These are phyloP conservation scores for Bembecia ichneumoniformis DNA, from an alignment of 2,888 invertebrate genomes.

Conservation along the genomic window DNA sequence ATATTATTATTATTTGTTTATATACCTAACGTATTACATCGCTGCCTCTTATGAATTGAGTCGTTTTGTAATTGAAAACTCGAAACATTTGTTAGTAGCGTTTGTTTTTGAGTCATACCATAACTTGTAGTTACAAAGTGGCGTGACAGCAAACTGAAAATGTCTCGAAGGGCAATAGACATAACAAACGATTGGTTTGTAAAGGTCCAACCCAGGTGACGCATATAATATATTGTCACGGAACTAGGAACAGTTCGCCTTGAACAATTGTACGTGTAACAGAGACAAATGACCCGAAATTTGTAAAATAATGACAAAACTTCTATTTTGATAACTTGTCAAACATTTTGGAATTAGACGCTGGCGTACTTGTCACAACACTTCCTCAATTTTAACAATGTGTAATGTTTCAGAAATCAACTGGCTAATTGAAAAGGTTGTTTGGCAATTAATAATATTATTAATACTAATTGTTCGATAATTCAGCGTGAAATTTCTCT, in stretches of 20 bases:
- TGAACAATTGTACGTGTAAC: constrained; percentile 31
- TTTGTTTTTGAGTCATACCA: constrained; percentile 37
- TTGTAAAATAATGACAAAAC: not conserved
- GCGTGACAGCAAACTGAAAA: constrained; percentile 32
- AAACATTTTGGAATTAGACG: not conserved
- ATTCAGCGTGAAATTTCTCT: no score
- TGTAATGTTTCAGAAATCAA: not conserved
- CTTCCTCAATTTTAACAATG: not conserved
- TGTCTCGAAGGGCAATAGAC: constrained; percentile 32
- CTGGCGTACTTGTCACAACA: not conserved
- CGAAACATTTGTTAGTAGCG: constrained; percentile 33
- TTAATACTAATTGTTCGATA: no score
- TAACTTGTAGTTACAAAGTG: constrained; percentile 23
- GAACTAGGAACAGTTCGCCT: constrained; percentile 32
- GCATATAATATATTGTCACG: constrained; percentile 34
- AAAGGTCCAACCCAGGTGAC: constrained; percentile 16
- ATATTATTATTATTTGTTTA: not conserved
- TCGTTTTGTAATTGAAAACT: constrained; percentile 12
- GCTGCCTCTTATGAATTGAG: constrained; percentile 15
- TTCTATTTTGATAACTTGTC: not conserved
- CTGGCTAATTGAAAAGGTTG: not conserved
- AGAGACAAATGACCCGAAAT: constrained; percentile 33
- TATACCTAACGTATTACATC: constrained; percentile 3
- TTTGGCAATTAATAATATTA: no score
- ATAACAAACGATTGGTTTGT: constrained; percentile 17